Conservation (phyloP, 2,888 invertebrate species). For the Cosmia trapezina region DNA sequence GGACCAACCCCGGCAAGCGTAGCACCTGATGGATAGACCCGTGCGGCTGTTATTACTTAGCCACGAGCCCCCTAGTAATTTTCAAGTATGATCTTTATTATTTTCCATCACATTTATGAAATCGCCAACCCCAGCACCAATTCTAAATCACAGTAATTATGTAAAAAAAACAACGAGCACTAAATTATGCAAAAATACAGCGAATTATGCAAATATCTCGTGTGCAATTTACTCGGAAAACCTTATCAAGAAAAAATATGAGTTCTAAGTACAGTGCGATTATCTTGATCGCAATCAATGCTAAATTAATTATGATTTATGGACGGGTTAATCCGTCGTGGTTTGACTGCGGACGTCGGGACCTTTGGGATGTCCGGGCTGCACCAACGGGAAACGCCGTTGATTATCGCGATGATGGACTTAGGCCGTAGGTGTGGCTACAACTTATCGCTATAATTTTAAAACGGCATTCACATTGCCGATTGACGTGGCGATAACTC, state of each 20-base stretch:
- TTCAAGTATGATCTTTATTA: background rate
- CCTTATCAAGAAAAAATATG: conserved; percentile 50
- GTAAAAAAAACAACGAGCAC: conserved; percentile 28
- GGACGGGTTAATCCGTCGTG: conserved; percentile 37
- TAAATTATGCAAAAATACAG: conserved; percentile 43
- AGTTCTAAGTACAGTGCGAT: conserved; percentile 42
- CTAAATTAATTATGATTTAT: conserved; percentile 64
- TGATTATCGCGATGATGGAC: too few species aligned
- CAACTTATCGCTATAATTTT: too few species aligned
- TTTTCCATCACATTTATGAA: conserved; percentile 3
- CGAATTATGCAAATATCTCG: conserved; percentile 56
- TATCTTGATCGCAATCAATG: conserved; percentile 54
- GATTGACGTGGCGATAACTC: too few species aligned
- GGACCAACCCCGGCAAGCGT: too few species aligned
- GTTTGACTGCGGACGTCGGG: conserved; percentile 28
- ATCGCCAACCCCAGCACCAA: background rate
- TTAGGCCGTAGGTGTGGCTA: too few species aligned
- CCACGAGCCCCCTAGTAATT: too few species aligned
- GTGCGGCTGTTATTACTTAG: too few species aligned
- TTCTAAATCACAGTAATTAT: conserved; percentile 19
- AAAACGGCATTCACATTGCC: too few species aligned
- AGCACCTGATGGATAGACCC: too few species aligned
- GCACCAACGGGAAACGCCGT: too few species aligned
- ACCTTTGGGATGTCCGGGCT: too few species aligned
- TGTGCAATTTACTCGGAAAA: conserved; percentile 55